Evolutionary conservation across 1,140 invertebrate genomes (phyloP), one percentile per base, ranked within the genome.

Genomic region (Wasmannia auropunctata): DNA sequence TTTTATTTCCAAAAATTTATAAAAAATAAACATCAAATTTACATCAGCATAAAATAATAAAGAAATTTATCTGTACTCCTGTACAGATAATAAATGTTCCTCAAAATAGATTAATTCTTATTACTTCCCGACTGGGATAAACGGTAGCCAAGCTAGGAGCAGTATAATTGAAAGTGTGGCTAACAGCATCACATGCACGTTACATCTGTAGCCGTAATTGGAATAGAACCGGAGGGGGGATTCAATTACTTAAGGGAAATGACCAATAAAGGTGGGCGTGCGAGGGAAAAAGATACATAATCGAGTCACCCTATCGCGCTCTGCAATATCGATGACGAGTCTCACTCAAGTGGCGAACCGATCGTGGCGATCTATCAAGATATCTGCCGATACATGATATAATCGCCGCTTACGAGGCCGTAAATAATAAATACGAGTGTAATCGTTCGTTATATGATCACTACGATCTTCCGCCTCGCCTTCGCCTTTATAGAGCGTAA

Each of bases 191-290:
- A 49, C 54, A 54, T 56, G 28, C 16, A 37, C 16, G 43, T 69
- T 51, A 31, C n/a, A 28, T 40, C 37, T 58, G 28, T 11, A 83
- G 14, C 37, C 10, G 37, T 54, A 83, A 81, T 72, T 81, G 67
- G n/a, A 74, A 81, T 56, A 56, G 5, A 67, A 31, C 63, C 58
- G 63, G 49, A 58, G 80, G 83, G n/a, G 25, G 75, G 69, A 86
- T 74, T 83, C 85, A 90, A 91, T 92, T 92, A 77, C 67, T 81
- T 76, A 72, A 74, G 90, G 91, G 91, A 92, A 91, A 90, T 91
- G 28, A 63, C 63, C 86, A 92, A 92, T 91, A 86, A 87, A 83
- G 83, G 40, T 80, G 69, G 87, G 69, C 85, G 74, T 67, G 60
- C 63, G 54, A 65, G 76, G 70, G 67, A 74, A 88, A 83, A 69